These are phyloP conservation scores for Dryadula phaetusa DNA, from an alignment of 2,888 invertebrate genomes.

Conservation along the genomic window DNA sequence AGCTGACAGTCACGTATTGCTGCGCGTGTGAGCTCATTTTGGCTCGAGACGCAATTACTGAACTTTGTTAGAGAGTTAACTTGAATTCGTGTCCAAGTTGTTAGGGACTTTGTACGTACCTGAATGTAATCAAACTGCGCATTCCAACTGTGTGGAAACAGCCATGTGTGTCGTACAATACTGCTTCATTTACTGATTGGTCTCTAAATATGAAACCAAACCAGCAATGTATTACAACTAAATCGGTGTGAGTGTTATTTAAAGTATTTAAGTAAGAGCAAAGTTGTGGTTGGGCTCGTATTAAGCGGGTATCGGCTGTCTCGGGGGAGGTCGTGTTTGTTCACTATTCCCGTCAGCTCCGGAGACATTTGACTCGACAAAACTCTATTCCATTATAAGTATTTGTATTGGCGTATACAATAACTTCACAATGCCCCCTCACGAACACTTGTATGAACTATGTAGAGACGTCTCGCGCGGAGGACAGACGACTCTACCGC, in stretches of 20 bases:
- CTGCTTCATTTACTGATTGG: slow-evolving; percentile 5
- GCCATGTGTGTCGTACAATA: slow-evolving; percentile 31
- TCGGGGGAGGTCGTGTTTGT: slow-evolving; percentile 59
- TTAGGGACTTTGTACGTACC: slow-evolving; percentile 58
- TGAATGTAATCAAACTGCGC: slow-evolving; percentile 42
- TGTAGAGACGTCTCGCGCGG: not conserved
- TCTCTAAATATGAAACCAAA: not conserved
- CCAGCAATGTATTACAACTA: slow-evolving; percentile 36
- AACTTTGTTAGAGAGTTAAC: slow-evolving; percentile 57
- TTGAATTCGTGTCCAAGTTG: slow-evolving; percentile 67
- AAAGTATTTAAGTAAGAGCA: slow-evolving; percentile 36
- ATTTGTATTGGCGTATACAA: slow-evolving; percentile 47
- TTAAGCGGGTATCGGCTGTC: slow-evolving; percentile 54
- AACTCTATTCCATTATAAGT: slow-evolving; percentile 49
- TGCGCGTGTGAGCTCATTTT: slow-evolving; percentile 46
- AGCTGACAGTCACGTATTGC: slow-evolving; percentile 41
- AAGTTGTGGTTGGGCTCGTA: slow-evolving; percentile 50
- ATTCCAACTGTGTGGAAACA: not conserved
- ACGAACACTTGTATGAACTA: slow-evolving; percentile 33
- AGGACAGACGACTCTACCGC: slow-evolving; percentile 22
- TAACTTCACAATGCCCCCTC: slow-evolving; percentile 48
- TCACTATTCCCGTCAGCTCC: slow-evolving; percentile 46
- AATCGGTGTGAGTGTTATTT: not conserved
- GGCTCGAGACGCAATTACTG: slow-evolving; percentile 7
- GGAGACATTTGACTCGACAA: slow-evolving; percentile 49